These are phyloP conservation scores for Tetramorium simillimum DNA, from an alignment of 1,140 invertebrate genomes.

Conservation along the genomic window DNA sequence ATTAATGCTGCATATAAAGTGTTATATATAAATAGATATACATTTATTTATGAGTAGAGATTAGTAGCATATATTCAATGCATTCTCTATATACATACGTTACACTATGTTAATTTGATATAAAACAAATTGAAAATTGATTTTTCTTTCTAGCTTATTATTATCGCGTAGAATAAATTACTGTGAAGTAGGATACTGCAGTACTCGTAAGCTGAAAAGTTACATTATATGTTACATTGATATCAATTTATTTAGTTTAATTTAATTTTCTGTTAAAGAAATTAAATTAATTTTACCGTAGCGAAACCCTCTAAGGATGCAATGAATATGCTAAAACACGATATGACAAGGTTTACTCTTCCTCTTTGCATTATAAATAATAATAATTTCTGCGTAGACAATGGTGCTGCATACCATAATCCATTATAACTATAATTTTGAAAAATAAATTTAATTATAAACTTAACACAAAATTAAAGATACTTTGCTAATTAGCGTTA, in stretches of 20 bases:
- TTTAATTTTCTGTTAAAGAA: not conserved
- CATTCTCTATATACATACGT: not conserved
- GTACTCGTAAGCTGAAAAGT: conserved; percentile 20
- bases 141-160: not conserved
- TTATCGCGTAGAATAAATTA: conserved; percentile 29
- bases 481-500: not conserved
- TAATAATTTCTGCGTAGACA: conserved; percentile 17
- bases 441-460: not conserved
- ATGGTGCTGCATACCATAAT: conserved; percentile 36
- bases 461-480: not conserved
- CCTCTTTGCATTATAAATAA: conserved; percentile 33
- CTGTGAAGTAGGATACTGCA: conserved; percentile 27
- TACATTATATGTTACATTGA: not conserved
- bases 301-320: conserved; percentile 24
- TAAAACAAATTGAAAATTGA: not conserved
- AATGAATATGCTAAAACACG: not conserved
- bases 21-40: not conserved
- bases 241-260: not conserved
- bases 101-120: not conserved
- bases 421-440: conserved; percentile 25
- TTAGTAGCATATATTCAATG: not conserved
- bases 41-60: not conserved
- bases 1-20: too few species aligned
- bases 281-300: conserved; percentile 18
- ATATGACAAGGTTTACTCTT: not conserved